phyloP scores from a whole-genome alignment of 2,888 invertebrate genomes.

The Napeogenes inachia region DNA sequence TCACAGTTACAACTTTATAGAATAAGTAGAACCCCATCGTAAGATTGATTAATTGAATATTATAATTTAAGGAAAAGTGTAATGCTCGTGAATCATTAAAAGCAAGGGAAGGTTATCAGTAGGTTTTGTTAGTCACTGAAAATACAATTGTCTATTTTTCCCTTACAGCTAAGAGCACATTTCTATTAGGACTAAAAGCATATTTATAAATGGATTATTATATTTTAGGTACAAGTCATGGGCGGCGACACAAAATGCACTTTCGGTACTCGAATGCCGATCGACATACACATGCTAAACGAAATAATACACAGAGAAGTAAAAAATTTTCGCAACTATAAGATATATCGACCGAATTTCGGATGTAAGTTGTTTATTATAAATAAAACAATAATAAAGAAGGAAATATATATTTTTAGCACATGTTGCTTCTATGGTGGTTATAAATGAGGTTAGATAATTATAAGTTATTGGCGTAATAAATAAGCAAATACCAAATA shows the following conservation, averaged over 20 bases:
- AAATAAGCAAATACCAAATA: no score
- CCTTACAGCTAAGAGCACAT: no score
- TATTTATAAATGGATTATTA: no score
- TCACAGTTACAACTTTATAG: no score
- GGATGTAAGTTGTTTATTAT: conserved; percentile 49
- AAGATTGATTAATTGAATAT: no score
- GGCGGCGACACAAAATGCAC: conserved; percentile 43
- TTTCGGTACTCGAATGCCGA: conserved; percentile 60
- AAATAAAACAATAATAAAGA: neutral
- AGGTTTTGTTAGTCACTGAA: no score
- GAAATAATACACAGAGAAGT: conserved; percentile 66
- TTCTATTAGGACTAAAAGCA: no score
- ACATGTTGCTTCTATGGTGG: neutral
- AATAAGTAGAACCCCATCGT: no score
- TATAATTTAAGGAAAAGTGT: no score
- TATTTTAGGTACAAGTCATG: conserved; percentile 18
- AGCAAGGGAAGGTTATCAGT: no score
- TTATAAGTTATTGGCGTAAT: neutral
- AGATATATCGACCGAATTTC: conserved; percentile 67
- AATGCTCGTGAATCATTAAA: no score
- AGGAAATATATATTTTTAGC: neutral
- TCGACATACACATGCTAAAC: conserved; percentile 68
- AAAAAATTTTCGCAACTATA: conserved; percentile 66
- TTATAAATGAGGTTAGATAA: neutral
- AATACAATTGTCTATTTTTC: no score